Base-by-base conservation (phyloP, 1,140 invertebrate genomes). In the Lepidostoma basale region DNA sequence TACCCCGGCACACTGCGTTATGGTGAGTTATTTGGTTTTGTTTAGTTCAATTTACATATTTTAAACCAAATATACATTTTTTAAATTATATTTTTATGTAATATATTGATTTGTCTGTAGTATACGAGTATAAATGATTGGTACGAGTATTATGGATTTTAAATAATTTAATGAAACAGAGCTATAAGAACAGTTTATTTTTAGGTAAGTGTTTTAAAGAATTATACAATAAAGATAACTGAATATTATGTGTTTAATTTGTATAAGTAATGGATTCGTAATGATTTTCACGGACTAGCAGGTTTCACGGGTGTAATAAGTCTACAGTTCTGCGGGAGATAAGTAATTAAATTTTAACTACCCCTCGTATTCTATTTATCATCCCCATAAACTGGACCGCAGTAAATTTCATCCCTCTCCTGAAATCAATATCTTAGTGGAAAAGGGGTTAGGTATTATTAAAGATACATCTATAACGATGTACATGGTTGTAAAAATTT, bases 321-420 rank as follows among this genome's bases (percentile, higher is more conserved):
- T 36, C 1, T 1, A 9, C 33, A 36, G 33, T 12, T 36, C 14
- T 36, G 33, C 10, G 33, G 10, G 9, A 12, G 33, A n/a, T 36
- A n/a, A 36, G 33, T 36, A 36, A 36, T 36, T 36, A 36, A 36
- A 36, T 36, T 36, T 36, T 9, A 36, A 36, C 33, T n/a, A 36
- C 9, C 33, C 14, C 5, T 36, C 33, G 33, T 54, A n/a, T 54
- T 54, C 30, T 54, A 54, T 54, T 54, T 54, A 54, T 54, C 49
- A 18, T 9, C 49, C 10, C 49, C 25, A 54, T 54, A 28, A 54
- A 54, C 9, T 33, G 26, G 26, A 54, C 49, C 49, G 49, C 49
- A 28, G 30, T 54, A 54, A 54, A 54, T 30, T 14, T 54, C 26
- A 12, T 30, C 49, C 49, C 26, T 10, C 26, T 23, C 30, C 49